A percentile compares a stretch with the other conserved stretches of the same genome.
phyloP scores from a whole-genome alignment of 2,113 vertebrate species.

The Pachyramphus minor region DNA sequence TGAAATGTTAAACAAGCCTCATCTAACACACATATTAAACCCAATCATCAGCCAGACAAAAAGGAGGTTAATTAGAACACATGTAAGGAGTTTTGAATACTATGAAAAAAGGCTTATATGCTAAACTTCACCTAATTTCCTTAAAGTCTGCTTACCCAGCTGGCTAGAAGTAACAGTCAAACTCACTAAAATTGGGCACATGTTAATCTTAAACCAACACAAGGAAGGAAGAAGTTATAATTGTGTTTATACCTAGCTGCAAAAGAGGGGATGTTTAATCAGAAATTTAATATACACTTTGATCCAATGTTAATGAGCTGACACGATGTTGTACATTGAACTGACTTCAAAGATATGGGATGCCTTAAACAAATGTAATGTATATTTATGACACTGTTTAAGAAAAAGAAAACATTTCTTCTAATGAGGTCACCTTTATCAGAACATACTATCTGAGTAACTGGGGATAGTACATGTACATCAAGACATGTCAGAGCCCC shows the following conservation, averaged over 20 bases:
- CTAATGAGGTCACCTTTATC: conserved; percentile 60
- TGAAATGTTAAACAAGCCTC: conserved; percentile 2
- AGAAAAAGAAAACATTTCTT: conserved; percentile 49
- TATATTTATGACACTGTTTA: conserved; percentile 55
- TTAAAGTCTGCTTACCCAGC: conserved; percentile 50
- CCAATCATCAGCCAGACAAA: conserved; percentile 33
- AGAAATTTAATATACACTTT: conserved; percentile 57
- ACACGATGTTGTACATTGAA: conserved; percentile 36
- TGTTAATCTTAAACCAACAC: conserved; percentile 46
- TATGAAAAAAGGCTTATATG: neutral
- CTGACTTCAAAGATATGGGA: conserved; percentile 45
- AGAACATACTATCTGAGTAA: conserved; percentile 19
- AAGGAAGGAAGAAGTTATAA: conserved; percentile 61
- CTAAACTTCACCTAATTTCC: conserved; percentile 28
- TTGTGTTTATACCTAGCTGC: conserved; percentile 57
- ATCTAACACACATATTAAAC: neutral
- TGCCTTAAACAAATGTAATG: conserved; percentile 57
- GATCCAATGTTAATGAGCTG: conserved; percentile 58
- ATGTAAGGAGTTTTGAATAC: conserved; percentile 23
- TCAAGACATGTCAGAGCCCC: neutral
- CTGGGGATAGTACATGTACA: neutral
- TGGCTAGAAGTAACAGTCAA: conserved; percentile 25
- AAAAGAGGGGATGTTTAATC: conserved; percentile 53
- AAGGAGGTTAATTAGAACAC: conserved; percentile 42
- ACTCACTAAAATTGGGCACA: conserved; percentile 20